Conservation (phyloP, 1,140 invertebrate genomes). For the Drosophila prosaltans region DNA sequence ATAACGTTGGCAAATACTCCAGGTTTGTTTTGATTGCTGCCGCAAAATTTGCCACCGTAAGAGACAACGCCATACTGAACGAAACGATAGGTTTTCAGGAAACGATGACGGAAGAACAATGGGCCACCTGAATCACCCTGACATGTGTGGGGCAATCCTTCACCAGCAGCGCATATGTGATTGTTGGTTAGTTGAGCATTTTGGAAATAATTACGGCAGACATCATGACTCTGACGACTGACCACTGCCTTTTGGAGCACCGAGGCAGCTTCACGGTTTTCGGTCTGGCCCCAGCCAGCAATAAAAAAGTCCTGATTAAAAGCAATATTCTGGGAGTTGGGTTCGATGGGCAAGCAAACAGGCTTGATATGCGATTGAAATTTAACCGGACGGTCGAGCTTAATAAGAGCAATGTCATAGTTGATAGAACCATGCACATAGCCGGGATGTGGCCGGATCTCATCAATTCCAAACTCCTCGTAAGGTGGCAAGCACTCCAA, state of each 20-base stretch:
- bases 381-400: conserved; percentile 50
- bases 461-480: conserved; percentile 85
- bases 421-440: conserved; percentile 85
- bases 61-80: conserved; percentile 75
- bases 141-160: conserved; percentile 87
- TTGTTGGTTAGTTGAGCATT: conserved; percentile 68
- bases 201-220: conserved; percentile 53
- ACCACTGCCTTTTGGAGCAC: conserved; percentile 53
- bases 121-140: conserved; percentile 91
- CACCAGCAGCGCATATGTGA: conserved; percentile 88
- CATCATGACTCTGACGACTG: conserved; percentile 32
- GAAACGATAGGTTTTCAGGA: conserved; percentile 44
- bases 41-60: conserved; percentile 57
- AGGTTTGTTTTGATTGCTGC: conserved; percentile 46
- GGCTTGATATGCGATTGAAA: conserved; percentile 66
- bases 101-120: conserved; percentile 79
- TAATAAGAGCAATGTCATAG: conserved; percentile 88
- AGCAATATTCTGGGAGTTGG: conserved; percentile 25
- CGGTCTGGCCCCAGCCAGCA: conserved; percentile 74
- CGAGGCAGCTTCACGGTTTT: conserved; percentile 21
- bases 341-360: conserved; percentile 66
- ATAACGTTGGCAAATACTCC: conserved; percentile 75
- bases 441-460: conserved; percentile 85
- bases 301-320: conserved; percentile 63
- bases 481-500: conserved; percentile 83